Evolutionary conservation across 2,797 vertebrate species (phyloP).

Genomic region (Oceanodroma leucorhoa): DNA sequence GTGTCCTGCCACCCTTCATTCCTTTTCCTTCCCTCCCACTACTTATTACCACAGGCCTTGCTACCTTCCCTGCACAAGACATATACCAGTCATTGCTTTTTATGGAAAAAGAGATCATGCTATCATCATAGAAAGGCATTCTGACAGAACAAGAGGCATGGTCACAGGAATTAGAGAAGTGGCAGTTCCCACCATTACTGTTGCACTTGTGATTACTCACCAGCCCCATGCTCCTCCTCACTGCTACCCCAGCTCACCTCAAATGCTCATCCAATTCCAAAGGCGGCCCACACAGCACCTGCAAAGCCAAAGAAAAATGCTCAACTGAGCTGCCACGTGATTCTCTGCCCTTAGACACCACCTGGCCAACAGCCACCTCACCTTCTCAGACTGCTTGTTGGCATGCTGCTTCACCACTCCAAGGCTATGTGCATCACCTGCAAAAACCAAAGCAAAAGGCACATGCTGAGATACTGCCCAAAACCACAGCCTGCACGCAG

Average conservation of each 20-base stretch:
- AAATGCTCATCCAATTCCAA: neutral
- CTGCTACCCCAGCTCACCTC: neutral
- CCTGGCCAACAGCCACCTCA: neutral
- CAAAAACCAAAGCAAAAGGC: neutral
- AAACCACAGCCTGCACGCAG: neutral
- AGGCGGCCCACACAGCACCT: neutral
- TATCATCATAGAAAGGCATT: neutral
- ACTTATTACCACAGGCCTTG: neutral
- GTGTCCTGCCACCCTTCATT: neutral
- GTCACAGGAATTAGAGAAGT: too few relatives aligned
- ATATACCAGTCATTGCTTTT: neutral
- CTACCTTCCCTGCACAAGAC: neutral
- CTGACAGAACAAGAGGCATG: too few relatives aligned
- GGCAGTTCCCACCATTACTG: too few relatives aligned
- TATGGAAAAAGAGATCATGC: neutral
- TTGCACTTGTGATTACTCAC: neutral
- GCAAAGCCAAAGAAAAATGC: neutral
- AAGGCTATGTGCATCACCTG: too few relatives aligned
- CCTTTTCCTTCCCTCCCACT: neutral
- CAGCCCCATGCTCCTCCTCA: neutral
- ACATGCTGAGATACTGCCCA: neutral
- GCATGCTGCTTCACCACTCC: too few relatives aligned
- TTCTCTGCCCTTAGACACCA: neutral
- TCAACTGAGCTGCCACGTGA: neutral
- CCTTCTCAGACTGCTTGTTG: neutral